A percentile compares a stretch with the other conserved stretches of the same genome.
Evolutionary conservation across 2,888 invertebrate genomes (phyloP).

Genomic region (Rhagium mordax): DNA sequence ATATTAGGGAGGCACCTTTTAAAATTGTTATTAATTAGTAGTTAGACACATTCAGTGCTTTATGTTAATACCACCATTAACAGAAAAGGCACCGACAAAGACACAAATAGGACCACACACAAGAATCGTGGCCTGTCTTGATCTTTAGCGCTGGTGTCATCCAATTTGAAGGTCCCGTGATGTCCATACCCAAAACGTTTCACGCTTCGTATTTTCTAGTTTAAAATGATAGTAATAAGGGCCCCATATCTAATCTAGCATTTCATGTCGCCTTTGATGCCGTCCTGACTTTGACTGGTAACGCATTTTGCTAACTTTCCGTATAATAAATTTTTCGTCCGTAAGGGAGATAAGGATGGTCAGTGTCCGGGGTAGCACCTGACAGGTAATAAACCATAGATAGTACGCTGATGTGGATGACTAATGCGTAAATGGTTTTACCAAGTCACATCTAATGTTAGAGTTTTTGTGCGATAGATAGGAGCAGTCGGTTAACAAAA

Average conservation of each 20-base stretch:
- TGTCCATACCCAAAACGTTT: neutral
- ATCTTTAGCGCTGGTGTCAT: conserved; percentile 18
- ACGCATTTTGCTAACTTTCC: conserved; percentile 12
- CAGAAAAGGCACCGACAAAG: conserved; percentile 20
- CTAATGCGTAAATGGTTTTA: conserved; percentile 14
- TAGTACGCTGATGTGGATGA: neutral
- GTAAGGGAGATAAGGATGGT: neutral
- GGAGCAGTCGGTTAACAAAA: no score
- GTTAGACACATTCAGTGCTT: neutral
- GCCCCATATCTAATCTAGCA: conserved; percentile 6
- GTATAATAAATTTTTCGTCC: conserved; percentile 10
- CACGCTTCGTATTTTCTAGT: conserved; percentile 9
- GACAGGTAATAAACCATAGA: conserved; percentile 22
- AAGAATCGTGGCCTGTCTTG: conserved; percentile 2
- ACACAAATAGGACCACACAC: conserved; percentile 13
- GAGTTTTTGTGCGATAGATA: neutral
- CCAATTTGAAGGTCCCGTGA: neutral
- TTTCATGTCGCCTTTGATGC: neutral
- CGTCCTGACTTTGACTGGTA: neutral
- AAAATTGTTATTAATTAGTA: neutral
- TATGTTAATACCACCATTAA: conserved; percentile 4
- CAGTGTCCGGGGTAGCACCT: neutral
- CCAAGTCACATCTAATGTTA: neutral
- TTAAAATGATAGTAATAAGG: conserved; percentile 13
- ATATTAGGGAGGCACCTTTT: neutral